Base-by-base conservation (phyloP, 2,113 vertebrate species). In the Antennarius striatus region DNA sequence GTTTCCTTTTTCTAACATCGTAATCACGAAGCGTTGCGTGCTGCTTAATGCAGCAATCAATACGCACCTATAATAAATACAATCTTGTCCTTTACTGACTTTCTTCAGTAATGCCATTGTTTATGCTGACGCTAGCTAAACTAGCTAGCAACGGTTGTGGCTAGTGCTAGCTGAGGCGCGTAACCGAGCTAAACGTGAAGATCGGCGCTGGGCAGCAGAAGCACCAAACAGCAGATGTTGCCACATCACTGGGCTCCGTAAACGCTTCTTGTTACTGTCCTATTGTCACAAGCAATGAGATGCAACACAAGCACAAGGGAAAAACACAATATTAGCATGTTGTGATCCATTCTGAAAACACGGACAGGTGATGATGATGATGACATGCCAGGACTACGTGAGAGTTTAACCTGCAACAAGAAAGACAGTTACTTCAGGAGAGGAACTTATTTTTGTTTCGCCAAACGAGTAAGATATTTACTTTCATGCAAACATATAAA, bases 91-190 rank as follows among this genome's bases (percentile, higher is more conserved):
- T 47, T 13, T 9, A 45, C 42, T 11, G 45, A 5, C 45, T 12
- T 4, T 47, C 4, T 47, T 5, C 3, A 15, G 15, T 15, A 15
- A 11, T 4, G 45, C 3, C 2, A 15, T 13, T 47, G 45, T 6
- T 14, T 58, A 53, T 49, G 55, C 50, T 49, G 59, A 68, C 57
- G 57, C 50, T 40, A 48, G 32, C n/a, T 47, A 39, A 60, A 71
- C 32, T 4, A 58, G 59, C 53, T 43, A 43, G 42, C 42, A 12
- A 5, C 11, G 10, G 42, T 9, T 43, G 42, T 43, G 3, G 42
- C 42, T 43, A 43, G 1, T 1, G 42, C 42, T 68, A 56, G 16
- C 12, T 15, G 65, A 45, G n/a, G 54, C 55, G 63, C 48, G 3
- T 52, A 61, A 39, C 16, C 42, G 42, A 46, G 39, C 12, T n/a